Conservation (phyloP, 92 coral and sea anemone species). For the Blastomussa wellsi region DNA sequence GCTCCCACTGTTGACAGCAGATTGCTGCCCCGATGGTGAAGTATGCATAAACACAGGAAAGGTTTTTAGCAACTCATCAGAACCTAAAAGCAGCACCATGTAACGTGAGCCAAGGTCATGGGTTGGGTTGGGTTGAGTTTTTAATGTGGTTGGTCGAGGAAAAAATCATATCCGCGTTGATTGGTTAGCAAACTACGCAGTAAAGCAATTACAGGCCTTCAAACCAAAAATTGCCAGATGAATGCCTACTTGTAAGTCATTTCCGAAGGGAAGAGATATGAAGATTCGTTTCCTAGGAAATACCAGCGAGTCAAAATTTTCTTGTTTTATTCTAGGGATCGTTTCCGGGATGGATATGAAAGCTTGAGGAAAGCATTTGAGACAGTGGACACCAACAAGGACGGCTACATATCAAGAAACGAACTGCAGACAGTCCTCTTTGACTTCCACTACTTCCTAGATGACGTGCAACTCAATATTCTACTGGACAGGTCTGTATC, state of each 20-base stretch:
- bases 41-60: no score
- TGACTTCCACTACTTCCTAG: slow-evolving; percentile 84
- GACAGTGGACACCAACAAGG: slow-evolving; percentile 86
- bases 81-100: not conserved
- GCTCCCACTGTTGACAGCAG: no score
- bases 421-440: slow-evolving; percentile 88
- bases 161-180: not conserved
- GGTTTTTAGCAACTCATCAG: no score
- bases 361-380: slow-evolving; percentile 92
- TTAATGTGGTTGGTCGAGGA: not conserved
- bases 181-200: not conserved
- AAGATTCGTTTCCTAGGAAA: not conserved
- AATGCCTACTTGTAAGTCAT: no score
- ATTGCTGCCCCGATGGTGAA: no score
- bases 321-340: slow-evolving; percentile 56
- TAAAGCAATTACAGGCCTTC: not conserved
- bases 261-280: no score
- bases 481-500: slow-evolving; percentile 73
- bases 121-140: not conserved
- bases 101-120: no score
- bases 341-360: slow-evolving; percentile 88
- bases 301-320: not conserved
- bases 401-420: slow-evolving; percentile 83
- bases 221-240: not conserved
- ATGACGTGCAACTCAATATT: slow-evolving; percentile 76